These are phyloP conservation scores for Phlogophora meticulosa DNA, from an alignment of 2,888 invertebrate genomes.

Conservation along the genomic window DNA sequence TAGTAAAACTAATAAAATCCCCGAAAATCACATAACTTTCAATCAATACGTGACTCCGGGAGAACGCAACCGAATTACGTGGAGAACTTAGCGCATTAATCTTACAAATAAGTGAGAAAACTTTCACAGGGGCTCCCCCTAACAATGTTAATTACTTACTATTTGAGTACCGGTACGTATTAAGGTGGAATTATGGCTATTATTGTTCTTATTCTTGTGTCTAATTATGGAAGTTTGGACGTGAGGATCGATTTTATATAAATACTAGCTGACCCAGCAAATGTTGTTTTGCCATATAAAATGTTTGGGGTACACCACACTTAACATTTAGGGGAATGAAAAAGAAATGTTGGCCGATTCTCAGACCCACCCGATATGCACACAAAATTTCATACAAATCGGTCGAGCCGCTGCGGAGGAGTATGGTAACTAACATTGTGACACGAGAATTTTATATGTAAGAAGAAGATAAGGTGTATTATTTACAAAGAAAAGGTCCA, in stretches of 20 bases:
- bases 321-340: no score
- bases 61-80: conserved; percentile 57
- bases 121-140: conserved; percentile 46
- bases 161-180: conserved; percentile 52
- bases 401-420: no score
- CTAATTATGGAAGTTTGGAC: conserved; percentile 34
- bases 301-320: no score
- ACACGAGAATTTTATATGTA: no score
- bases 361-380: no score
- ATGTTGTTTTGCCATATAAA: no score
- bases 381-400: no score
- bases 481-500: no score
- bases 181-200: conserved; percentile 47
- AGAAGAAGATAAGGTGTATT: neutral
- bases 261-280: no score
- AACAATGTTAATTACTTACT: conserved; percentile 69
- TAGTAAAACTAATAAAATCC: conserved; percentile 40
- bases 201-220: conserved; percentile 41
- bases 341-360: no score
- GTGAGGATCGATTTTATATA: neutral
- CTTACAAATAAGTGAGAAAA: conserved; percentile 67
- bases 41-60: conserved; percentile 64
- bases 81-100: conserved; percentile 1
- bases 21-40: conserved; percentile 63
- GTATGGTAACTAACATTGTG: no score